Conservation (phyloP, 2,113 vertebrate genomes). For the Chaenocephalus aceratus region DNA sequence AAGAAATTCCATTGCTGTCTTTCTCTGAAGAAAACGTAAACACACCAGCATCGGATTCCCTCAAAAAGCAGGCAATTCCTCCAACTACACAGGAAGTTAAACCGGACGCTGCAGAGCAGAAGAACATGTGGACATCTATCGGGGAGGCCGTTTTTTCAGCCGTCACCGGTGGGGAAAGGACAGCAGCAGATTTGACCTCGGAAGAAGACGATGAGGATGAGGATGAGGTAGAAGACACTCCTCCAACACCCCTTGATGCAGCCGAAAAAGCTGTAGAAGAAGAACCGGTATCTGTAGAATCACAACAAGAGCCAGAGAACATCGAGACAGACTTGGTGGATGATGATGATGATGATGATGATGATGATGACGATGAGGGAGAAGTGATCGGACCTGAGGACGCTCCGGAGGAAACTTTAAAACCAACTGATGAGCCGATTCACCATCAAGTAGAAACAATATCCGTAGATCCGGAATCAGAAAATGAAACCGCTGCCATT, state of each 20-base stretch:
- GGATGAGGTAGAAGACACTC: slow-evolving; percentile 50
- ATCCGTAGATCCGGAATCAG: background rate
- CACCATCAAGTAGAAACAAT: slow-evolving; percentile 20
- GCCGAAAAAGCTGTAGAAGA: background rate
- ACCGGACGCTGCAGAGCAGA: slow-evolving; percentile 41
- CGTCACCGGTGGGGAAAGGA: slow-evolving; percentile 76
- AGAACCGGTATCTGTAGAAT: slow-evolving; percentile 27
- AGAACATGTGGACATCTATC: slow-evolving; percentile 65
- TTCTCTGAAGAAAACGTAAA: slow-evolving; percentile 57
- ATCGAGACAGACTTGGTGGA: slow-evolving; percentile 32
- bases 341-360: slow-evolving; percentile 21
- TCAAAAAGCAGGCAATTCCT: slow-evolving; percentile 69
- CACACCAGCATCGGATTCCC: slow-evolving; percentile 16
- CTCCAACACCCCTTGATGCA: slow-evolving; percentile 35
- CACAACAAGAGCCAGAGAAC: slow-evolving; percentile 26
- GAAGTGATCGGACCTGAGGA: slow-evolving; percentile 7
- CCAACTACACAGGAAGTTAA: slow-evolving; percentile 50
- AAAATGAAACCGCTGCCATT: slow-evolving; percentile 3
- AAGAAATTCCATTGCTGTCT: slow-evolving; percentile 82
- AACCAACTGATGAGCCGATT: slow-evolving; percentile 22
- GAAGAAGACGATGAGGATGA: slow-evolving; percentile 58
- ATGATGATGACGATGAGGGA: no score
- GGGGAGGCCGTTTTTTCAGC: slow-evolving; percentile 80
- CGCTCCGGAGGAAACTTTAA: slow-evolving; percentile 27
- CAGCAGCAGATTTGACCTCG: slow-evolving; percentile 19